phyloP scores from a whole-genome alignment of 2,113 vertebrate species.

The Oreocharis arfaki region DNA sequence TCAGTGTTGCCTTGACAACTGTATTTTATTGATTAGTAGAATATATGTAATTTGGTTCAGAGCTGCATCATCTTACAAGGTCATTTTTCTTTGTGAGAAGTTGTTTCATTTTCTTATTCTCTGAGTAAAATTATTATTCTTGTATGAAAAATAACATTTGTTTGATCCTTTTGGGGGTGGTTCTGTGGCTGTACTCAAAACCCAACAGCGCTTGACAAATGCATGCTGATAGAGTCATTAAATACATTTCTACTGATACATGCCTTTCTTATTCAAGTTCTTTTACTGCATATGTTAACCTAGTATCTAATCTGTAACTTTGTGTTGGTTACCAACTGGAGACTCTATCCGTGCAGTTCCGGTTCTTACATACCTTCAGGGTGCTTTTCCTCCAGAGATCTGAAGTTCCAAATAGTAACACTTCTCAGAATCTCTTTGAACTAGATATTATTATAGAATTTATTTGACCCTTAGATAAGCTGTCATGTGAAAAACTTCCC shows the following conservation, averaged over 20 bases:
- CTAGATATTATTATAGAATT: not conserved
- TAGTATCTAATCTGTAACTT: not conserved
- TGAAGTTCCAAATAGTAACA: not conserved
- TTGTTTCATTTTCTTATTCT: not conserved
- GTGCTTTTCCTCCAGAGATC: not conserved
- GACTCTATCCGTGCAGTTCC: not conserved
- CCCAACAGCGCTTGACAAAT: not conserved
- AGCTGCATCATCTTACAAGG: not conserved
- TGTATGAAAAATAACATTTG: not conserved
- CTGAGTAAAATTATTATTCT: not conserved
- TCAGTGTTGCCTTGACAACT: conserved; percentile 50
- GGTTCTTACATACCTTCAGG: not conserved
- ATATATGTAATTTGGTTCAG: conserved; percentile 34
- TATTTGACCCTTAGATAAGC: not conserved
- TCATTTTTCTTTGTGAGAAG: conserved; percentile 26
- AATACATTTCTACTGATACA: not conserved
- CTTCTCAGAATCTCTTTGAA: not conserved
- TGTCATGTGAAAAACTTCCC: not conserved
- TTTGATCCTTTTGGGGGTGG: not conserved
- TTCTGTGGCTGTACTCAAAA: not conserved
- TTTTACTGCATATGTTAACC: not conserved
- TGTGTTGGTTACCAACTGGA: not conserved
- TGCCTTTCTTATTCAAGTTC: not conserved
- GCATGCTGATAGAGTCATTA: not conserved
- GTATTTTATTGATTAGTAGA: conserved; percentile 59